phyloP scores from a whole-genome alignment of 2,888 invertebrate species.

The Neoitamus cyanurus region DNA sequence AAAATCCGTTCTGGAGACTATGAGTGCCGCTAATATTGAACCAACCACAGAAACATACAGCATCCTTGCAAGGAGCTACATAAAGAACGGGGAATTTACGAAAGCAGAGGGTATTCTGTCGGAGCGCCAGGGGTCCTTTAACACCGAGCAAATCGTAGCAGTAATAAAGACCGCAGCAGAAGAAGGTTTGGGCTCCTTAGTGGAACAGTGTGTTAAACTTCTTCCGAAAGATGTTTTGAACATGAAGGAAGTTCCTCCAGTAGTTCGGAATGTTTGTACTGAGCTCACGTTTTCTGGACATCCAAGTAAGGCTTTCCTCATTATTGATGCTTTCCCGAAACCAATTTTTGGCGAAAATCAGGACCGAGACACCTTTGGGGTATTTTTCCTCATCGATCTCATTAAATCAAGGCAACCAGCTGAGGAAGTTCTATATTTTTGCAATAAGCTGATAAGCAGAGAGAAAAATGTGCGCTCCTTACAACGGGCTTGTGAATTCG shows the following conservation, averaged over 20 bases:
- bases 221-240: conserved; percentile 58
- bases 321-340: conserved; percentile 62
- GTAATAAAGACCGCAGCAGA: conserved; percentile 54
- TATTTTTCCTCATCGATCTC: conserved; percentile 71
- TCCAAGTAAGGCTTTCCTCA: conserved; percentile 67
- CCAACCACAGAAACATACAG: conserved; percentile 68
- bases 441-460: conserved; percentile 56
- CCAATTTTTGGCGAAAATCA: conserved; percentile 64
- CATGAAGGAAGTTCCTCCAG: conserved; percentile 58
- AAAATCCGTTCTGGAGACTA: conserved; percentile 69
- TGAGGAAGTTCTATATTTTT: conserved; percentile 61
- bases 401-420: conserved; percentile 68
- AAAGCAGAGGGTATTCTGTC: conserved; percentile 57
- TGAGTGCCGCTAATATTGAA: conserved; percentile 70
- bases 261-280: conserved; percentile 66
- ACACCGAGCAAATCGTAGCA: conserved; percentile 57
- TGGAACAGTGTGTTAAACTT: conserved; percentile 56
- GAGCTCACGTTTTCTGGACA: conserved; percentile 69
- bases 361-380: conserved; percentile 70
- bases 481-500: conserved; percentile 69
- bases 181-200: conserved; percentile 41
- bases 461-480: conserved; percentile 62
- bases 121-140: conserved; percentile 56
- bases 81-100: conserved; percentile 66
- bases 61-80: conserved; percentile 68